These are phyloP conservation scores for Timema podura DNA, from an alignment of 2,888 invertebrate genomes.

Conservation along the genomic window DNA sequence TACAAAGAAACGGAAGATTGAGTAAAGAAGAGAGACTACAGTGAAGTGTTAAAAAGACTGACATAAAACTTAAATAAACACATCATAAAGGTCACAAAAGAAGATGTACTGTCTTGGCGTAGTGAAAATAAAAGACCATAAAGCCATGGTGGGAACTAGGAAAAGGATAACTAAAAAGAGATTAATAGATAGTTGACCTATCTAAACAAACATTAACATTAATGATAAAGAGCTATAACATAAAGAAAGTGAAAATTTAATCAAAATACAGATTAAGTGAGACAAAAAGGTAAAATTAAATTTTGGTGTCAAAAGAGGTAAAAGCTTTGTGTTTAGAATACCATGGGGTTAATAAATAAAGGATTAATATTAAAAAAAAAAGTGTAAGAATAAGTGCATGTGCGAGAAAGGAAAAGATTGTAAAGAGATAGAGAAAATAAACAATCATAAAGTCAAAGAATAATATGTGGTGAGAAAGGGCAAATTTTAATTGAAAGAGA, in stretches of 20 bases:
- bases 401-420: background rate
- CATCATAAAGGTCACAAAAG: too few species aligned
- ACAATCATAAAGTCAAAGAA: background rate
- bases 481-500: background rate
- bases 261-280: background rate
- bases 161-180: too few species aligned
- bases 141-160: too few species aligned
- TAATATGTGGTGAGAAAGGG: background rate
- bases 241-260: background rate
- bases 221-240: background rate
- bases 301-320: background rate
- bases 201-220: too few species aligned
- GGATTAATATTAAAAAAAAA: background rate
- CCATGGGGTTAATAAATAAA: background rate
- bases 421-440: conserved; percentile 19
- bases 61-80: too few species aligned
- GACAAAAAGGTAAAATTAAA: background rate
- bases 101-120: too few species aligned
- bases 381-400: background rate
- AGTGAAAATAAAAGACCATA: too few species aligned
- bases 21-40: too few species aligned
- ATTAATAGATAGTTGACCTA: background rate
- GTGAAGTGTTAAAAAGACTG: too few species aligned
- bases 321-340: background rate
- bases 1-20: too few species aligned